These are phyloP conservation scores for Gymnoscelis rufifasciata DNA, from an alignment of 2,888 invertebrate genomes.

Conservation along the genomic window DNA sequence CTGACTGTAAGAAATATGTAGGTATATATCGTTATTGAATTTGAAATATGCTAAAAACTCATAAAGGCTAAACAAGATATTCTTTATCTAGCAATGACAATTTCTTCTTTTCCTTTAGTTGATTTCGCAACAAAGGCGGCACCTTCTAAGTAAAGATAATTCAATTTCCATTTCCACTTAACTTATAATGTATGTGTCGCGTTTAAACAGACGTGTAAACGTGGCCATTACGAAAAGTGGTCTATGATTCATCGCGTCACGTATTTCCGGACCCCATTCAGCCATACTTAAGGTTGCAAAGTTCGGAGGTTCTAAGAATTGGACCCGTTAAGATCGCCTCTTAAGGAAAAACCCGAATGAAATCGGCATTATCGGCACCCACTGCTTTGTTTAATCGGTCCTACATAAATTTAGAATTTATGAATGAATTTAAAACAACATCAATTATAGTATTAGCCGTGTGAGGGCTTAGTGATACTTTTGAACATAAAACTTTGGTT, in stretches of 20 bases:
- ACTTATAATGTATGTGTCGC: conserved; percentile 18
- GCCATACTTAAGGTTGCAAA: conserved; percentile 24
- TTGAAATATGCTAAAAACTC: too few relatives aligned
- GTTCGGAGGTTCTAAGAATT: conserved; percentile 37
- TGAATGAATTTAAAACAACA: conserved; percentile 32
- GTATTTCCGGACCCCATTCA: conserved; percentile 30
- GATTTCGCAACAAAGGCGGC: conserved; percentile 5
- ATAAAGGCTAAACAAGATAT: too few relatives aligned
- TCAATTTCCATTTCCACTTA: conserved; percentile 23
- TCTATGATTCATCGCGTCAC: conserved; percentile 35
- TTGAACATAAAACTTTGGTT: background rate
- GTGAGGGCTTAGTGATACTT: conserved; percentile 6
- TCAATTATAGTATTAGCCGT: background rate
- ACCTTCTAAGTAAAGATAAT: conserved; percentile 17
- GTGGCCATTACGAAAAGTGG: conserved; percentile 17
- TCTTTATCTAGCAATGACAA: too few relatives aligned
- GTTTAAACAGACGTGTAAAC: conserved; percentile 30
- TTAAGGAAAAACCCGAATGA: conserved; percentile 47
- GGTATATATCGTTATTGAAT: too few relatives aligned
- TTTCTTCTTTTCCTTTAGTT: too few relatives aligned
- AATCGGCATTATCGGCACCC: conserved; percentile 40
- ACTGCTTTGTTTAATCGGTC: conserved; percentile 35
- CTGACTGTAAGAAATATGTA: too few relatives aligned
- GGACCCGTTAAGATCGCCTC: conserved; percentile 34
- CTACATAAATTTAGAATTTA: conserved; percentile 34